phyloP scores from a whole-genome alignment of 2,797 vertebrate genomes.

The Gymnothorax javanicus region DNA sequence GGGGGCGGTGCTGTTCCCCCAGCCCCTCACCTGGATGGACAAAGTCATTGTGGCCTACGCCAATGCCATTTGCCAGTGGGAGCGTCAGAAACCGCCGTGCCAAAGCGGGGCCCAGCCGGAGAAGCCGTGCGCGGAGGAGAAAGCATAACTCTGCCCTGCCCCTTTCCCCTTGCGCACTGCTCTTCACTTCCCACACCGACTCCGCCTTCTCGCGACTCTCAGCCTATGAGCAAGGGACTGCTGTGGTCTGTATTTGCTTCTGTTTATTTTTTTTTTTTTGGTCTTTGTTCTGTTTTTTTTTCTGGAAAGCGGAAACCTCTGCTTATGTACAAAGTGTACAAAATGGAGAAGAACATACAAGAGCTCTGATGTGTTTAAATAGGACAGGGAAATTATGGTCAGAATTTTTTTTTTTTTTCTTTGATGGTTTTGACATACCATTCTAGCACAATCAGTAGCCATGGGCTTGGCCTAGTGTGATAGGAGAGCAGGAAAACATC shows the following conservation, averaged over 20 bases:
- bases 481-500: not conserved
- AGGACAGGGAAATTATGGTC: not conserved
- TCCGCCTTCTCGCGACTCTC: conserved; percentile 22
- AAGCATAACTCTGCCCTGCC: conserved; percentile 54
- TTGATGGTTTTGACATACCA: not conserved
- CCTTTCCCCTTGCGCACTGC: conserved; percentile 47
- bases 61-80: conserved; percentile 90
- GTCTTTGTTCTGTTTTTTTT: too few relatives aligned
- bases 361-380: not conserved
- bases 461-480: not conserved
- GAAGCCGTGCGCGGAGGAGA: conserved; percentile 69
- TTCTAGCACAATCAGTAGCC: not conserved
- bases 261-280: conserved; percentile 4
- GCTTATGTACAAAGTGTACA: not conserved
- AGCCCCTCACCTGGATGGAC: conserved; percentile 97
- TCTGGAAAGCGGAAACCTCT: not conserved
- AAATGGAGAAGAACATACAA: not conserved
- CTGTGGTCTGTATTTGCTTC: not conserved
- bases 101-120: conserved; percentile 76
- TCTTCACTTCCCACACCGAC: conserved; percentile 52
- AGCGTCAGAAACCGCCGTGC: conserved; percentile 90
- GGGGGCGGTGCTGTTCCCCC: conserved; percentile 88
- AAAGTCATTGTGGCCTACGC: conserved; percentile 90
- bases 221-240: not conserved
- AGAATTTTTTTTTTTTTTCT: not conserved